Evolutionary conservation across 2,797 vertebrate genomes (phyloP).

Genomic region (Microctenopoma stevenorrisi): DNA sequence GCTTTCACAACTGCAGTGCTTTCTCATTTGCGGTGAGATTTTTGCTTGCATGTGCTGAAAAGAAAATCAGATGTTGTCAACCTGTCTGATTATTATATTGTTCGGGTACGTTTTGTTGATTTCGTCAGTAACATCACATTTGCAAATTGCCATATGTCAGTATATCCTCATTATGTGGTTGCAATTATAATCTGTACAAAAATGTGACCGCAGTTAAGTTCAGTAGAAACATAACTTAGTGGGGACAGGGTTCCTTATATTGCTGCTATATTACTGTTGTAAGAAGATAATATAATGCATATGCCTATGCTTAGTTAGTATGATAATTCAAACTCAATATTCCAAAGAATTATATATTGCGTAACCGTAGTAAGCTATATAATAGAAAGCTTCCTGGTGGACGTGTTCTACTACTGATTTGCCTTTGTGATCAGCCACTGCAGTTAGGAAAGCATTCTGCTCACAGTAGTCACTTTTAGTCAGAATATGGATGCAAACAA

Average conservation of each 20-base stretch:
- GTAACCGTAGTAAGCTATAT: neutral
- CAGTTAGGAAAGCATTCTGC: constrained; percentile 2
- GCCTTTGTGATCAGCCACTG: constrained; percentile 2
- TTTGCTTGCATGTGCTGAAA: no score
- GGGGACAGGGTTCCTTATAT: neutral
- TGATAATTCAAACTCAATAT: constrained; percentile 26
- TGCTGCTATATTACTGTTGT: neutral
- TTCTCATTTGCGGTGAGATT: no score
- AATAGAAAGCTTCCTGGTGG: neutral
- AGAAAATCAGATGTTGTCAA: no score
- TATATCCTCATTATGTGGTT: no score
- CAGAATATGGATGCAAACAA: neutral
- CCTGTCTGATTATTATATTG: no score
- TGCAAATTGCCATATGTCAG: no score
- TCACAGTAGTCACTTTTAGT: constrained; percentile 4
- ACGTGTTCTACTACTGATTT: neutral
- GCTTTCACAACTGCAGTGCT: no score
- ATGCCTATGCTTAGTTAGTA: constrained; percentile 16
- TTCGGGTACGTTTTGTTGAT: no score
- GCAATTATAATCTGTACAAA: no score
- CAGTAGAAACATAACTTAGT: no score
- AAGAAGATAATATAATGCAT: constrained; percentile 11
- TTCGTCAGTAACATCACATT: no score
- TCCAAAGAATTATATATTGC: constrained; percentile 11
- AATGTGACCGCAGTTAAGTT: no score